Base-by-base conservation (phyloP, 2,888 invertebrate species). In the Exocentrus adspersus region DNA sequence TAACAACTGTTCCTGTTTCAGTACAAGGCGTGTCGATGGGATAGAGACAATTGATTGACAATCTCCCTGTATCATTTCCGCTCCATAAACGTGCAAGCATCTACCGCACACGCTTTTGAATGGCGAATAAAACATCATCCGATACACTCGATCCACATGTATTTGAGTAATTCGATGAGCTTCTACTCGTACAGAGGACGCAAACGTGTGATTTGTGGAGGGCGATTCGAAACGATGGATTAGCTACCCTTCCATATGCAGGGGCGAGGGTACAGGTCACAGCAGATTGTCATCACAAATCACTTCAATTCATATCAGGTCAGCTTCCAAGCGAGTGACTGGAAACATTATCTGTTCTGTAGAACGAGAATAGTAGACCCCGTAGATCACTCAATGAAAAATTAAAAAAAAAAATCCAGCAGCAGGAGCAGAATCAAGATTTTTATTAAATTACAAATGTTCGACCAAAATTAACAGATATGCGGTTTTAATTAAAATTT, bases 31-130 rank as follows among this genome's bases (percentile, higher is more conserved):
- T 60, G 46, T 51, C 61, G 62, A 64, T 63, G 65, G 65, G 61
- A 42, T 24, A 37, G 53, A 58, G 53, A 58, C 70, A 67, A 70
- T 68, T 70, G 70, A 70, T 70, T 66, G 67, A 68, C 70, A 70
- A 70, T 68, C 66, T 62, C 64, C 66, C 62, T 54, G 45, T 54
- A 54, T 54, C 54, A 54, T 54, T 54, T 30, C 54, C 65, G 67
- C 66, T 57, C 51, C 32, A 61, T 62, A 65, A 67, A 67, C 67
- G 63, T 57, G 52, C 43, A 52, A 56, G 51, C 50, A 64, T 52
- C 50, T 28, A 54, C 54, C 54, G 20, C 54, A 54, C 28, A 54
- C 17, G 24, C 41, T 19, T 16, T 43, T 5, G 54, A 54, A 30
- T 28, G 16, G 43, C 54, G 21, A 54, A 54, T 54, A 54, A 54